Base-by-base conservation (phyloP, 2,888 invertebrate species). In the Eupithecia exiguata region DNA sequence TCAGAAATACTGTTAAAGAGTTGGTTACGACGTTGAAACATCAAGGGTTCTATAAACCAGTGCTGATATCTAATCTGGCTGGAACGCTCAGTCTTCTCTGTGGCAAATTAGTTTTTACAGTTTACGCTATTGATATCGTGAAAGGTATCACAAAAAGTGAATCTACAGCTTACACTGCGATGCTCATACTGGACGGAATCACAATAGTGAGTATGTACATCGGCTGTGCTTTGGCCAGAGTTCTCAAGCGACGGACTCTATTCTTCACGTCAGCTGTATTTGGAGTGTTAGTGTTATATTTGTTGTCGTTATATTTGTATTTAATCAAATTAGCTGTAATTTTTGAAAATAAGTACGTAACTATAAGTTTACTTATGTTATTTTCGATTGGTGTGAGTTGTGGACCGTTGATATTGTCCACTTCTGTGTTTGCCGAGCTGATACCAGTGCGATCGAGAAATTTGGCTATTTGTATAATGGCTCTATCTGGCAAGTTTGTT, bases 101-200 rank as follows among this genome's bases (percentile, higher is more conserved):
- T 10, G 89, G 89, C 0, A 89, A 89, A 79, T 69, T 86, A n/a
- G 81, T 87, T 0, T 86, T 81, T 72, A 80, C 83, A 4, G 71
- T 87, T 0, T 89, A 87, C 46, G 87, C 86, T 7, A 78, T 88
- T 38, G 89, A 89, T 74, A 84, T 89, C 40, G 78, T 88, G 35
- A 88, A 84, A 68, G 84, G 84, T 68, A 87, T 89, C 21, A 87
- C 86, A 0, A 66, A 74, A 0, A 83, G 76, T 43, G 86, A 88
- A 74, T 70, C 77, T 0, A 81, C 83, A 0, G 88, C 89, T 0
- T 89, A 89, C n/a, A 78, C 74, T 0, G 84, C 81, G 5, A 88
- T 90, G 86, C 73, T 89, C 21, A 83, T 88, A 62, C 77, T 89
- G 66, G 89, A 89, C 66, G 90, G 87, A 1, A 74, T 89, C 0